Percentiles rank a stretch among this genome's conserved stretches.
Evolutionary conservation across 2,113 vertebrate species (phyloP).

Genomic region (Ranitomeya imitator): DNA sequence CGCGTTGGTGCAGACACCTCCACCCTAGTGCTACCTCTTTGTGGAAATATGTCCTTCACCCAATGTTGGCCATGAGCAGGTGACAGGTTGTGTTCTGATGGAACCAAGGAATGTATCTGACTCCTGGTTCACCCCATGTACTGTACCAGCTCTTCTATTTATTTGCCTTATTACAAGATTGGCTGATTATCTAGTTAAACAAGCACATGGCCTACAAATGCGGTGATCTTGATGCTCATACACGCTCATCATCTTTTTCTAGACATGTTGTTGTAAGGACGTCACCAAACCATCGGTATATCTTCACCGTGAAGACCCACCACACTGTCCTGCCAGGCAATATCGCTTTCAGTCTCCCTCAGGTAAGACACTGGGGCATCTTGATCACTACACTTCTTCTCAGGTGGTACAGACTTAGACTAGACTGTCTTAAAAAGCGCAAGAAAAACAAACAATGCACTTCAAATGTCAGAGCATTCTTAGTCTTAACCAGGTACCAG

Average conservation of each 20-base stretch:
- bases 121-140: not conserved
- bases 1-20: too few species aligned
- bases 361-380: slow-evolving; percentile 74
- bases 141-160: not conserved
- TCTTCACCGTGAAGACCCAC: slow-evolving; percentile 87
- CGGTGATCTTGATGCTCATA: not conserved
- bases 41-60: not conserved
- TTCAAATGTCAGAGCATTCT: too few species aligned
- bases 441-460: too few species aligned
- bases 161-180: not conserved
- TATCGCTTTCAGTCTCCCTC: slow-evolving; percentile 92
- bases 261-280: slow-evolving; percentile 91
- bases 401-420: too few species aligned
- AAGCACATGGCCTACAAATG: not conserved
- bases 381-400: not conserved
- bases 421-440: too few species aligned
- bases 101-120: not conserved
- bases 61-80: too few species aligned
- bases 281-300: slow-evolving; percentile 83
- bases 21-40: too few species aligned
- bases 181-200: not conserved
- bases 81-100: not conserved
- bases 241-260: slow-evolving; percentile 55
- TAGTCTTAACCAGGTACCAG: too few species aligned
- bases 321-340: slow-evolving; percentile 76